Evolutionary conservation across 2,888 invertebrate genomes (phyloP), one percentile per base, ranked within the genome.

Genomic region (Epinotia ramella): DNA sequence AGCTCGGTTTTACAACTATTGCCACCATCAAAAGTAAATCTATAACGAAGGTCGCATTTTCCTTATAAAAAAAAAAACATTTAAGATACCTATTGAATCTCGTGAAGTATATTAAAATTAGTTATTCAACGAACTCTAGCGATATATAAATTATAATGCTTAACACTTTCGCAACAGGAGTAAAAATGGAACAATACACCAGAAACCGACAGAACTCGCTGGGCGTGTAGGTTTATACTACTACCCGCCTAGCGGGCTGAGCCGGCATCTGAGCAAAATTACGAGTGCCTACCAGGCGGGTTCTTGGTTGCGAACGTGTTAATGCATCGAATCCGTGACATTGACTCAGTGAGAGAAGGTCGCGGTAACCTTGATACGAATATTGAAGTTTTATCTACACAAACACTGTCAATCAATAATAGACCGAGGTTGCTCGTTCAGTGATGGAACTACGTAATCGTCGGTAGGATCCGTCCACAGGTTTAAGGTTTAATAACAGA

Each of bases 341-440:
- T 64, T 64, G 46, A 46, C 49, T n/a, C 46, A 70, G 49, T 40
- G 24, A 56, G 24, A 56, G 20, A 69, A 69, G 57, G 68, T 57
- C 24, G 12, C 20, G 7, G 24, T 33, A 44, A 12, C 74, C 64
- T 74, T 69, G 46, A 46, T 33, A 63, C 18, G 56, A n/a, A 62
- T 62, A 64, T 69, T 69, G 20, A 63, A 56, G 44, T 64, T 68
- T 59, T 65, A 70, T 64, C 57, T 74, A 70, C 33, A 74, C 64
- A 64, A 70, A 65, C 65, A 69, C 33, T 75, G 70, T 57, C 59
- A 70, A 70, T 75, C 70, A 60, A 75, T 75, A 70, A 59, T 70
- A 65, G 49, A 59, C 49, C 59, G 63, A 64, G 64, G 63, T 46
- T 46, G 59, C 44, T 70, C 33, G 40, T 64, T 46, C 46, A 65